Evolutionary conservation across 2,113 vertebrate genomes (phyloP).

Genomic region (Lipophrys pholis): DNA sequence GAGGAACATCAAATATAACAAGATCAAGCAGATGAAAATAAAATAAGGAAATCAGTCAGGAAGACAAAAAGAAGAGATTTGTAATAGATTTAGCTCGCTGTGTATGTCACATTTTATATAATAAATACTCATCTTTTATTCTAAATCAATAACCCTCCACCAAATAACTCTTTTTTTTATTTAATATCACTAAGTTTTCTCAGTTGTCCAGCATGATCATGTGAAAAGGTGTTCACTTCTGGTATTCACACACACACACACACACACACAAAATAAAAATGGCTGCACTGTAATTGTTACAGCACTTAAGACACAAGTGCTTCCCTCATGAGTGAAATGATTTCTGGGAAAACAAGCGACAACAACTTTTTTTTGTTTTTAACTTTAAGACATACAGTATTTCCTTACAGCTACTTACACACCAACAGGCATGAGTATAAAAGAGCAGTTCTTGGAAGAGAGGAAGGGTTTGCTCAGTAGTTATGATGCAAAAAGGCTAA

Average conservation of each 20-base stretch:
- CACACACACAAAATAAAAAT: constrained; percentile 26
- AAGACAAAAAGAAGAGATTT: constrained; percentile 59
- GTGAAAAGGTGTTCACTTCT: constrained; percentile 59
- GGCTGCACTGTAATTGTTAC: constrained; percentile 49
- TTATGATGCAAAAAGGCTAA: constrained; percentile 41
- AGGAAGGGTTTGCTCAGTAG: constrained; percentile 25
- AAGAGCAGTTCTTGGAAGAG: constrained; percentile 28
- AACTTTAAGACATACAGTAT: constrained; percentile 35
- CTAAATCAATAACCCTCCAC: constrained; percentile 33
- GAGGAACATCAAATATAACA: constrained; percentile 57
- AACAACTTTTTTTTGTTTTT: constrained; percentile 21
- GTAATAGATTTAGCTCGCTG: constrained; percentile 54
- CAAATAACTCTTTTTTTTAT: constrained; percentile 22
- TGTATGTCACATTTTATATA: constrained; percentile 52
- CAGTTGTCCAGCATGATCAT: constrained; percentile 49
- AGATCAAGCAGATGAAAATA: constrained; percentile 58
- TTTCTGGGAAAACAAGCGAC: constrained; percentile 34
- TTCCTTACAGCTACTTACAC: constrained; percentile 47
- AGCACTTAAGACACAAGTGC: constrained; percentile 59
- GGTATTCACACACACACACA: constrained; percentile 26
- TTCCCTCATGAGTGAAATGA: constrained; percentile 39
- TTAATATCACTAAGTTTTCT: constrained; percentile 27
- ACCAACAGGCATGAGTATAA: constrained; percentile 49
- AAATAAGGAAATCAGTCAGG: constrained; percentile 51
- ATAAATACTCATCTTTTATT: constrained; percentile 49